phyloP scores from a whole-genome alignment of 2,797 vertebrate species.

The Remorina albescens region DNA sequence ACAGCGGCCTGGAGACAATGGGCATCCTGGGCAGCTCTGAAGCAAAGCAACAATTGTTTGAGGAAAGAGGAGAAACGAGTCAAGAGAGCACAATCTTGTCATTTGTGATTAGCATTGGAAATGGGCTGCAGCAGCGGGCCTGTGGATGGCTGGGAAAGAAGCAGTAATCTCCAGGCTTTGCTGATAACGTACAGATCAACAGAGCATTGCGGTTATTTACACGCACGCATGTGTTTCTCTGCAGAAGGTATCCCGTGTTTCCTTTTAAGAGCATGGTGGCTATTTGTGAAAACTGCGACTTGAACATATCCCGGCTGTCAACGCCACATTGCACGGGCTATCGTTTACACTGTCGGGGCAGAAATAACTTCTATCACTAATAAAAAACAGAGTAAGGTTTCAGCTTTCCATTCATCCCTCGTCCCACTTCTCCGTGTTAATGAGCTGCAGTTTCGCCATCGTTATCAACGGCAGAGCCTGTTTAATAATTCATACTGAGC shows the following conservation, averaged over 20 bases:
- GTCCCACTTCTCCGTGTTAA: slow-evolving; percentile 66
- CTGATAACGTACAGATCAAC: slow-evolving; percentile 14
- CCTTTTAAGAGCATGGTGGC: slow-evolving; percentile 5
- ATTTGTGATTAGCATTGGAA: slow-evolving; percentile 59
- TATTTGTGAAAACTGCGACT: slow-evolving; percentile 4
- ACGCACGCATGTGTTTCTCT: slow-evolving; percentile 2
- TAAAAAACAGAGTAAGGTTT: slow-evolving; percentile 34
- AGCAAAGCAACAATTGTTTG: slow-evolving; percentile 59
- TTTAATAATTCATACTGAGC: slow-evolving; percentile 75
- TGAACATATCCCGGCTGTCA: slow-evolving; percentile 16
- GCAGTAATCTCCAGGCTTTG: slow-evolving; percentile 22
- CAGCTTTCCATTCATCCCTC: slow-evolving; percentile 57
- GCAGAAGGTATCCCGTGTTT: not conserved
- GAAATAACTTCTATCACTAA: slow-evolving; percentile 40
- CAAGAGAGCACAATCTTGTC: slow-evolving; percentile 45
- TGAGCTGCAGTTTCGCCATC: slow-evolving; percentile 62
- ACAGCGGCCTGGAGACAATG: slow-evolving; percentile 63
- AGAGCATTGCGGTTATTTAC: not conserved
- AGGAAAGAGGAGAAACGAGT: slow-evolving; percentile 38
- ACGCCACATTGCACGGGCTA: slow-evolving; percentile 2
- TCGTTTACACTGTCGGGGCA: slow-evolving; percentile 35
- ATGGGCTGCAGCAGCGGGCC: slow-evolving; percentile 35
- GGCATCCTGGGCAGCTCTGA: slow-evolving; percentile 56
- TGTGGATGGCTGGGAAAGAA: slow-evolving; percentile 22
- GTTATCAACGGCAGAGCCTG: slow-evolving; percentile 59